These are phyloP conservation scores for Aphidius ervi DNA, from an alignment of 1,140 invertebrate species.

Conservation along the genomic window DNA sequence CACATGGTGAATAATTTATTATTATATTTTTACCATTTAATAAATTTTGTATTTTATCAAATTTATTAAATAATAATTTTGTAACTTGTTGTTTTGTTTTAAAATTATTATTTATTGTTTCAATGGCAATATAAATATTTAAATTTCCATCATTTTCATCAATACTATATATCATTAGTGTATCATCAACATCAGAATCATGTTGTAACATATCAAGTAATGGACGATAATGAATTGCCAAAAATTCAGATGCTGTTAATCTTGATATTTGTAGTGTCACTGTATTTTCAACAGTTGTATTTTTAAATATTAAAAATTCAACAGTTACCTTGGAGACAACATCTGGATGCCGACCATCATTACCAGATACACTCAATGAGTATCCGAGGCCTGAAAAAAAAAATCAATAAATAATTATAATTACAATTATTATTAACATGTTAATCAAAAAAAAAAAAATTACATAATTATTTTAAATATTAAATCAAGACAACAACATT, in stretches of 20 bases:
- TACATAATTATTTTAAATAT: no score
- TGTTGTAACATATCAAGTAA: slow-evolving; percentile 68
- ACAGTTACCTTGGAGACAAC: slow-evolving; percentile 80
- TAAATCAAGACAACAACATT: no score
- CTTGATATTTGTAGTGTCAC: slow-evolving; percentile 71
- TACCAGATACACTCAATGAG: slow-evolving; percentile 76
- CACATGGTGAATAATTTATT: slow-evolving; percentile 72
- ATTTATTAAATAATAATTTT: slow-evolving; percentile 62
- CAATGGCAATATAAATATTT: slow-evolving; percentile 64
- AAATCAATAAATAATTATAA: slow-evolving; percentile 14
- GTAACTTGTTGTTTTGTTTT: slow-evolving; percentile 60
- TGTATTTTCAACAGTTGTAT: slow-evolving; percentile 77
- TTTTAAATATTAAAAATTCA: slow-evolving; percentile 75
- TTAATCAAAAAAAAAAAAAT: no score
- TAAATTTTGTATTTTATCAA: slow-evolving; percentile 59
- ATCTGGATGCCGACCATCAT: slow-evolving; percentile 82
- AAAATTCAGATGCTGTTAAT: slow-evolving; percentile 68
- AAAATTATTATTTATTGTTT: slow-evolving; percentile 45
- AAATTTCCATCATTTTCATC: slow-evolving; percentile 62
- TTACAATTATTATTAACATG: background rate
- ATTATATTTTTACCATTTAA: slow-evolving; percentile 57
- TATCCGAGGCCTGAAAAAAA: slow-evolving; percentile 56
- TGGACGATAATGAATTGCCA: slow-evolving; percentile 69
- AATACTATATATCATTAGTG: slow-evolving; percentile 68
- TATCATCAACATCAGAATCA: slow-evolving; percentile 61